Base-by-base conservation (phyloP, 2,113 vertebrate species). In the Dromiciops gliroides region DNA sequence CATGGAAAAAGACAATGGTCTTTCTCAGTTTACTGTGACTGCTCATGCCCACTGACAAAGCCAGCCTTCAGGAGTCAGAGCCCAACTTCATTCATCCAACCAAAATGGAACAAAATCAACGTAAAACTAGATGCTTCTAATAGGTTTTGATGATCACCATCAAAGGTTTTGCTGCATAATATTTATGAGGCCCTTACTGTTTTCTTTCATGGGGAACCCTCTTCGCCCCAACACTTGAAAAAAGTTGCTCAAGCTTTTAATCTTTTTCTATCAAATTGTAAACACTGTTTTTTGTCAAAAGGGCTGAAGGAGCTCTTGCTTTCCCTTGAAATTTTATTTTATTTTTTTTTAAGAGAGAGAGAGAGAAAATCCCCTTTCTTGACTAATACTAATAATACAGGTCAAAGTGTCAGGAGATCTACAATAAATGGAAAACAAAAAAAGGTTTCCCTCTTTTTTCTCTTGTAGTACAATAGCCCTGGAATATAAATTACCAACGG, bases 301-400 rank as follows among this genome's bases (percentile, higher is more conserved):
- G 97, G 94, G 95, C 97, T 95, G 94, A 98, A 97, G 97, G 96
- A 97, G 97, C 31, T 95, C 98, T 98, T 98, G 94, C 97, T 98
- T 96, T 98, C 97, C 97, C 98, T 98, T 98, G 97, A 98, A 98
- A 98, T 98, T 98, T 98, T 98, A 98, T 98, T 98, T 44, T 52
- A 52, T 52, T 52, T 52, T 52, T 75, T 75, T 97, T 97, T 94
- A 97, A 98, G 95, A 95, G 88, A 93, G 60, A 91, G 37, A 23
- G 95, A 93, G 93, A 93, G 98, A 98, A 98, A 98, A 98, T 98
- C 98, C 98, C 96, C 97, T 98, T 98, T 98, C 97, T 95, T 98
- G 97, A 98, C 98, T 98, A 97, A 98, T 98, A 98, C 98, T 98
- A 98, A 98, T 98, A 98, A 98, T 98, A 98, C 96, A 96, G 99